Evolutionary conservation across 53 echinoderm and acorn worm species (phyloP).

Genomic region (Pentamera pediparva): DNA sequence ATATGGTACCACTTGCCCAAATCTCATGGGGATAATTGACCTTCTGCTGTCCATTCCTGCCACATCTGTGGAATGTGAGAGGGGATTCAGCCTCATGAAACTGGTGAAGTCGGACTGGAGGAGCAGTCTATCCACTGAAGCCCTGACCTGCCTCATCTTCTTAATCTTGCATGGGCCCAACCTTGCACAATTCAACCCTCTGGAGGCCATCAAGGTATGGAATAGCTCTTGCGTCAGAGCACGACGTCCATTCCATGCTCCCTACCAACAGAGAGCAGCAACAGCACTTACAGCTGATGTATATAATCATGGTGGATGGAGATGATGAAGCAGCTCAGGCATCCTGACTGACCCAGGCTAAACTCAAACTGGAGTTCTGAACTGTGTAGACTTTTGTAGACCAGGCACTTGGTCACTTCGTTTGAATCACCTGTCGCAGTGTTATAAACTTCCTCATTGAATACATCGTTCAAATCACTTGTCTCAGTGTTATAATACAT

Average conservation of each 20-base stretch:
- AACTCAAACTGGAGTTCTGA: background rate
- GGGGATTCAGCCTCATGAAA: slow-evolving; percentile 4
- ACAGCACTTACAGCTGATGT: background rate
- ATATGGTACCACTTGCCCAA: background rate
- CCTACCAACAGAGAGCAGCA: background rate
- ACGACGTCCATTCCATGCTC: background rate
- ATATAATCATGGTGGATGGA: background rate
- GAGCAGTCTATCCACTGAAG: background rate
- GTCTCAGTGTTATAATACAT: too few relatives aligned
- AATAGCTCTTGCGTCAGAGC: background rate
- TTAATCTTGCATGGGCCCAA: background rate
- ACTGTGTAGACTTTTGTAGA: too few relatives aligned
- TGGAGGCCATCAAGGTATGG: background rate
- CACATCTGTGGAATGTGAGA: slow-evolving; percentile 11
- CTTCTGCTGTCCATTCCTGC: background rate
- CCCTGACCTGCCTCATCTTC: background rate
- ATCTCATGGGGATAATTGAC: slow-evolving; percentile 1
- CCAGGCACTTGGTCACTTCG: too few relatives aligned
- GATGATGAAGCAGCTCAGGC: background rate
- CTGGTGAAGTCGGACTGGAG: background rate
- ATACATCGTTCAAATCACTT: too few relatives aligned
- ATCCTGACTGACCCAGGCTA: background rate
- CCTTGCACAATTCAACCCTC: background rate
- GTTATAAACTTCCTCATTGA: too few relatives aligned
- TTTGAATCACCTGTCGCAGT: too few relatives aligned